Base-by-base conservation (phyloP, 2,888 invertebrate genomes). In the Macaria notata region DNA sequence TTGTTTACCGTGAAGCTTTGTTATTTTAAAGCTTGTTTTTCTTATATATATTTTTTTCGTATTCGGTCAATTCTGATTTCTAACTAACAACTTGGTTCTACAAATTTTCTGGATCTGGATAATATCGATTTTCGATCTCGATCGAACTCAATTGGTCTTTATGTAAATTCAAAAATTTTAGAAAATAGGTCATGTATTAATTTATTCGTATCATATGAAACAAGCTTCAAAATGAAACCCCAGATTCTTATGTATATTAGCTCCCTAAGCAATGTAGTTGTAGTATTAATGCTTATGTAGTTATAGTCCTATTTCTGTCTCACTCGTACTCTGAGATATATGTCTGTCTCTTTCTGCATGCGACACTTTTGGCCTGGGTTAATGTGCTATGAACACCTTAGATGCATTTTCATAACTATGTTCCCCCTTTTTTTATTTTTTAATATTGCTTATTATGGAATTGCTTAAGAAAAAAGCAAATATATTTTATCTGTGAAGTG, bases 311-410 rank as follows among this genome's bases (percentile, higher is more conserved):
- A 51, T 73, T 68, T 73, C 68, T 71, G 53, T 77, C 71, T 70
- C 68, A 73, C 71, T 61, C 61, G 68, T 72, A 54, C 65, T 51
- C 19, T 67, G 50, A 58, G 61, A 60, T 65, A 65, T 70, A 63
- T 73, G 61, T 68, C 66, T 62, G 62, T 72, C 72, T 71, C 72
- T 72, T 56, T 76, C 68, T 79, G 84, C 84, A 84, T 84, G 84
- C 65, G 73, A 77, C 72, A 76, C 67, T 67, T 41, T 36, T 63
- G 65, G 83, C 81, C 81, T 84, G 83, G 83, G 80, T 81, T 74
- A 70, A 74, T 59, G 78, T 80, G 79, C 74, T 75, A 71, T 69
- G 60, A 59, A 54, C 44, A 45, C 48, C 51, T 41, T 56, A 30
- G 39, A 56, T 43, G 54, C 45, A 60, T 43, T 59, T 43, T 49